phyloP scores from a whole-genome alignment of 2,113 vertebrate genomes.

The Oenanthe oenanthe region DNA sequence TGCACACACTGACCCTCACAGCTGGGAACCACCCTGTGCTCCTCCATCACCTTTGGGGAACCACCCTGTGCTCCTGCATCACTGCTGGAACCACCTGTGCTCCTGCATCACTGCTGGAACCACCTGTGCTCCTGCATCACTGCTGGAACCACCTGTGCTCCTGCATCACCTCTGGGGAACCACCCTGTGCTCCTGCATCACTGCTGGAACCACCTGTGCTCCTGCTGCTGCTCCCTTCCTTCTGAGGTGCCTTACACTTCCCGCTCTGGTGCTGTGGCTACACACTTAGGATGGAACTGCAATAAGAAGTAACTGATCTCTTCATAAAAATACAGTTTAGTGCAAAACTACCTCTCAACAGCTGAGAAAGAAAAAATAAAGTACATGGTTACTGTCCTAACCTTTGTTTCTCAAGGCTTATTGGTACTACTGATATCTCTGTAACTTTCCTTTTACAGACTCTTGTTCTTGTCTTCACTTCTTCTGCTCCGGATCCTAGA shows the following conservation, averaged over 20 bases:
- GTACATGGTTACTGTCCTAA: not conserved
- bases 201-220: not conserved
- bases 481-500: not conserved
- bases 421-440: not conserved
- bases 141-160: not conserved
- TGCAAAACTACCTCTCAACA: not conserved
- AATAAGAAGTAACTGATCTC: not conserved
- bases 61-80: too few relatives aligned
- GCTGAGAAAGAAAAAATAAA: not conserved
- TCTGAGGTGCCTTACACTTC: not conserved
- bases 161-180: not conserved
- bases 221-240: too few relatives aligned
- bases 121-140: not conserved
- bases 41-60: too few relatives aligned
- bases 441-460: not conserved
- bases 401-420: not conserved
- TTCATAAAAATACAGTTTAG: not conserved
- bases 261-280: not conserved
- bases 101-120: too few relatives aligned
- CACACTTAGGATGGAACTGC: not conserved
- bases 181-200: not conserved
- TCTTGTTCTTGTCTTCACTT: not conserved
- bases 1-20: not conserved
- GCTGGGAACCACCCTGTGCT: not conserved
- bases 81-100: not conserved